Conservation (phyloP, 1,140 invertebrate genomes). For the Halictus rubicundus region DNA sequence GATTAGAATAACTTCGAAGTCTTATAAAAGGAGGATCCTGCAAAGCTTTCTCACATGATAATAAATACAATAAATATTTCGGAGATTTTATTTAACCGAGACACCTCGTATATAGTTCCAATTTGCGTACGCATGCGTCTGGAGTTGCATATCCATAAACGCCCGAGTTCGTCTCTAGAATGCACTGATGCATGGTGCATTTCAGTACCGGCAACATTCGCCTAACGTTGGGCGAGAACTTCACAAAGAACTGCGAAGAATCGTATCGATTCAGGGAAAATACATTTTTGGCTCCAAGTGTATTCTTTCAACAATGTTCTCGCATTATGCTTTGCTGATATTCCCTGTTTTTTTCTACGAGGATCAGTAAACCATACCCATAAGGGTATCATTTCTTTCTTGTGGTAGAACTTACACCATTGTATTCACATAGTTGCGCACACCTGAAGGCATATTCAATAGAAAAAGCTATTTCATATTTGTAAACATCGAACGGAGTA, state of each 20-base stretch:
- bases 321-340: background rate
- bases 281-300: background rate
- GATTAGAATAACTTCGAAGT: too few relatives aligned
- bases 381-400: background rate
- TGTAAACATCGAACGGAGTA: conserved; percentile 37
- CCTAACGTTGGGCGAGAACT: background rate
- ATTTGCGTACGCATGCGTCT: too few relatives aligned
- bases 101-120: too few relatives aligned
- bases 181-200: background rate
- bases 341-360: background rate
- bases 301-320: background rate
- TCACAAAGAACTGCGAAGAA: background rate
- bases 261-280: conserved; percentile 19
- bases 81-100: too few relatives aligned
- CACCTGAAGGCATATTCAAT: conserved; percentile 12
- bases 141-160: too few relatives aligned
- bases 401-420: background rate
- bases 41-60: too few relatives aligned
- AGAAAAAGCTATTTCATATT: conserved; percentile 18
- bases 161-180: too few relatives aligned
- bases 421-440: background rate
- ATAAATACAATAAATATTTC: too few relatives aligned
- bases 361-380: background rate
- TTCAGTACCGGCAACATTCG: conserved; percentile 31
- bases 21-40: too few relatives aligned